Percentiles rank a stretch among this genome's conserved stretches.
phyloP scores from a whole-genome alignment of 2,888 invertebrate genomes.

The Brassicogethes aeneus region DNA sequence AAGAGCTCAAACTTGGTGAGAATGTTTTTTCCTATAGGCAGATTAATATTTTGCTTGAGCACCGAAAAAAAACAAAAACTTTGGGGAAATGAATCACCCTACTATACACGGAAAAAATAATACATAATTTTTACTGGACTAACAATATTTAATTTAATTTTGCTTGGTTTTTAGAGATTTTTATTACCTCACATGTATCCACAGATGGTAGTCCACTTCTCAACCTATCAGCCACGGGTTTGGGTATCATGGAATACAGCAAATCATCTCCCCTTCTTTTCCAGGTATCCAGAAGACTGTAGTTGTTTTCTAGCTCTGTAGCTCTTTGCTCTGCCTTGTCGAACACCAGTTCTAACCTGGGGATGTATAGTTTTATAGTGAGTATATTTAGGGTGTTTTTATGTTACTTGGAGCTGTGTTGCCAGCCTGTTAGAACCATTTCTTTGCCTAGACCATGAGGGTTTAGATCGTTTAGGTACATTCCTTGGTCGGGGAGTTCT shows the following conservation, averaged over 20 bases:
- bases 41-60: too few relatives aligned
- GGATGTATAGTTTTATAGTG: neutral
- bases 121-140: too few relatives aligned
- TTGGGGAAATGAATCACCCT: too few relatives aligned
- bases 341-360: constrained; percentile 66
- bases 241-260: constrained; percentile 87
- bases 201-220: constrained; percentile 66
- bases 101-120: too few relatives aligned
- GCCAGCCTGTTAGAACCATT: constrained; percentile 77
- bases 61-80: too few relatives aligned
- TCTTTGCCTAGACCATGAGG: constrained; percentile 77
- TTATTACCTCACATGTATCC: constrained; percentile 69
- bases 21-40: too few relatives aligned
- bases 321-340: constrained; percentile 76
- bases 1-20: too few relatives aligned
- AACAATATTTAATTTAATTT: too few relatives aligned
- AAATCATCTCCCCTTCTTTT: constrained; percentile 78
- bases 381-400: neutral
- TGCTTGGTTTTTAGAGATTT: too few relatives aligned
- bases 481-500: constrained; percentile 69
- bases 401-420: constrained; percentile 61
- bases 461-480: constrained; percentile 77
- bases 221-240: constrained; percentile 72
- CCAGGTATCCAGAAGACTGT: constrained; percentile 73
- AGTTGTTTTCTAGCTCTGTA: constrained; percentile 67